These are phyloP conservation scores for Gobio occitaniae DNA, from an alignment of 2,797 vertebrate genomes.

Conservation along the genomic window DNA sequence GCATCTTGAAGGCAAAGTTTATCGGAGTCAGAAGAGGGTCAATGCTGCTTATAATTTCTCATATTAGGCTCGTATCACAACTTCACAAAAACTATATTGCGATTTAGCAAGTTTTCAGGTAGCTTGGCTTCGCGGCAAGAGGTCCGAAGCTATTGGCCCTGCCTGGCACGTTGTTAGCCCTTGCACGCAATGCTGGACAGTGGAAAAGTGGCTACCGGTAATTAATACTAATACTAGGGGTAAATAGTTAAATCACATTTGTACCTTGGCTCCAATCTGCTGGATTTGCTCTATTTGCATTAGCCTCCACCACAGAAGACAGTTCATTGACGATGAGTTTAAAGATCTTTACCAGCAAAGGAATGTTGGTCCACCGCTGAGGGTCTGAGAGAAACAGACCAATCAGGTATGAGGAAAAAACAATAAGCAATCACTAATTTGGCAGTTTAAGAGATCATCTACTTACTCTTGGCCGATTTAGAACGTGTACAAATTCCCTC, in stretches of 20 bases:
- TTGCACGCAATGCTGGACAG: too few relatives aligned
- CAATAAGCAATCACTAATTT: background rate
- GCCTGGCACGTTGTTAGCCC: too few relatives aligned
- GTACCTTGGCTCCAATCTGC: slow-evolving; percentile 93
- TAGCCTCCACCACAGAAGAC: slow-evolving; percentile 94
- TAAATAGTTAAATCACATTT: background rate
- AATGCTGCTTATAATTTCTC: too few relatives aligned
- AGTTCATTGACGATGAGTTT: slow-evolving; percentile 97
- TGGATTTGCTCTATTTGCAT: slow-evolving; percentile 84
- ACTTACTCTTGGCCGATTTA: slow-evolving; percentile 93
- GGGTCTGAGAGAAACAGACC: slow-evolving; percentile 81
- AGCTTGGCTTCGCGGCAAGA: too few relatives aligned
- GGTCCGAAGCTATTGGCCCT: too few relatives aligned
- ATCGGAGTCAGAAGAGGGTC: too few relatives aligned
- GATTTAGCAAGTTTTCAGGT: too few relatives aligned
- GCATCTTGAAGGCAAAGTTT: too few relatives aligned
- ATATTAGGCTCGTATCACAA: too few relatives aligned
- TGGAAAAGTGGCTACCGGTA: too few relatives aligned
- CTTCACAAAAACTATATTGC: too few relatives aligned
- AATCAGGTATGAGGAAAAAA: background rate
- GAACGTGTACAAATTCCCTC: slow-evolving; percentile 96
- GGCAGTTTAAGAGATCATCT: background rate
- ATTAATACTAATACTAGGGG: background rate
- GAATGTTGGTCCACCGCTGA: slow-evolving; percentile 97
- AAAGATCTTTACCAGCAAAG: slow-evolving; percentile 95